Evolutionary conservation across 1,140 invertebrate genomes (phyloP), one percentile per base, ranked within the genome.

Genomic region (Cyclargus thomasi): DNA sequence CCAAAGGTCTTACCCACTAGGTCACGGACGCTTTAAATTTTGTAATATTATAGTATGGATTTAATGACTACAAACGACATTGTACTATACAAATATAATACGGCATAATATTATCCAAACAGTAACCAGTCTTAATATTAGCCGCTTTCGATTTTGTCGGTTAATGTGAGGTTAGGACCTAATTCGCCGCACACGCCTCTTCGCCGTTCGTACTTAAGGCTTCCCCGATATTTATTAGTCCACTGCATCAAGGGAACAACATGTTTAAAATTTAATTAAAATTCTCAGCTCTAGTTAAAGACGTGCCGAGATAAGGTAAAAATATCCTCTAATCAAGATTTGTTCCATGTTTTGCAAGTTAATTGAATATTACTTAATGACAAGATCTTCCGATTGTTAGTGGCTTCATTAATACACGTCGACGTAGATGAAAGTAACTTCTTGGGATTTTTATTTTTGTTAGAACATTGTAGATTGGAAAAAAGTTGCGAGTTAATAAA

Each of bases 121-220:
- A 47, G 4, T 47, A 47, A 47, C 39, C 14, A 47, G 39, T 47
- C 39, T 47, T 47, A 11, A 47, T 47, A 47, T 47, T 47, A 59
- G 18, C 16, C 3, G 53, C 55, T 59, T 59, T 59, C 55, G 55
- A 59, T 20, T 20, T 20, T 21, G 18, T 59, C 55, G 17, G 55
- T 18, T 29, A 29, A 62, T 36, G 35, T 69, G 35, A 62, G 53
- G 53, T 57, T 29, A 64, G 59, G 63, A 22, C 65, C 67, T 74
- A 74, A 71, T 74, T 74, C 64, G 65, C 65, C 1, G 64, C 67
- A 66, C 72, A 71, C 72, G 72, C 70, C 72, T 68, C 70, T 74
- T 71, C 55, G 70, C 62, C 65, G 72, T 74, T 53, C 63, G 55
- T 71, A 53, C 63, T 69, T 53, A 63, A 59, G 65, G 65, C 67